A percentile compares a stretch with the other conserved stretches of the same genome.
Evolutionary conservation across 2,888 invertebrate species (phyloP).

Genomic region (Andrena minutula): DNA sequence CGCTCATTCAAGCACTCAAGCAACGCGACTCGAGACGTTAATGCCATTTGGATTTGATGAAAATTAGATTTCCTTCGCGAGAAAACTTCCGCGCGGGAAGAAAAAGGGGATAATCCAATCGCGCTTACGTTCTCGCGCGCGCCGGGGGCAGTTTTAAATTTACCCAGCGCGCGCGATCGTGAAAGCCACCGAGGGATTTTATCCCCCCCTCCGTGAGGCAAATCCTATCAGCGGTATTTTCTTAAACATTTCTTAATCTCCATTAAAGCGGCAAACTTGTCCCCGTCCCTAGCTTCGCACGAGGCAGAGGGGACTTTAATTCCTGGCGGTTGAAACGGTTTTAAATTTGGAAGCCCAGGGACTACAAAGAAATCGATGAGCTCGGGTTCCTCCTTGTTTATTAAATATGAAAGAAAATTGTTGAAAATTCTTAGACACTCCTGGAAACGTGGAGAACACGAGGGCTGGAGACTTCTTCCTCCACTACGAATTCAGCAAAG

Average conservation of each 20-base stretch:
- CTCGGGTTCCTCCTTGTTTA: not conserved
- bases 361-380: not conserved
- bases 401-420: not conserved
- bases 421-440: no score
- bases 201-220: not conserved
- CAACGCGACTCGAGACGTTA: slow-evolving; percentile 20
- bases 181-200: slow-evolving; percentile 26
- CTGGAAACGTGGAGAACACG: no score
- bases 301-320: not conserved
- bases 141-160: slow-evolving; percentile 45
- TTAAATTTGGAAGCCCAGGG: not conserved
- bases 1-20: not conserved
- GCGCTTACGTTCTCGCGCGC: slow-evolving; percentile 48
- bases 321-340: not conserved
- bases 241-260: slow-evolving; percentile 45
- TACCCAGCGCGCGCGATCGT: slow-evolving; percentile 8
- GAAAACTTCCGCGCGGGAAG: slow-evolving; percentile 23
- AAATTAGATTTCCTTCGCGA: slow-evolving; percentile 10
- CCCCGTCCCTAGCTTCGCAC: not conserved
- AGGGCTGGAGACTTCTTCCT: no score
- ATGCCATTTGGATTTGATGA: not conserved
- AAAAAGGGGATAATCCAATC: slow-evolving; percentile 56
- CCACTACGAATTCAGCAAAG: no score
- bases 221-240: slow-evolving; percentile 52
- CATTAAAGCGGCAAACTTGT: slow-evolving; percentile 42